phyloP scores from a whole-genome alignment of 2,797 vertebrate genomes.

The Typhlichthys eigenmanni region DNA sequence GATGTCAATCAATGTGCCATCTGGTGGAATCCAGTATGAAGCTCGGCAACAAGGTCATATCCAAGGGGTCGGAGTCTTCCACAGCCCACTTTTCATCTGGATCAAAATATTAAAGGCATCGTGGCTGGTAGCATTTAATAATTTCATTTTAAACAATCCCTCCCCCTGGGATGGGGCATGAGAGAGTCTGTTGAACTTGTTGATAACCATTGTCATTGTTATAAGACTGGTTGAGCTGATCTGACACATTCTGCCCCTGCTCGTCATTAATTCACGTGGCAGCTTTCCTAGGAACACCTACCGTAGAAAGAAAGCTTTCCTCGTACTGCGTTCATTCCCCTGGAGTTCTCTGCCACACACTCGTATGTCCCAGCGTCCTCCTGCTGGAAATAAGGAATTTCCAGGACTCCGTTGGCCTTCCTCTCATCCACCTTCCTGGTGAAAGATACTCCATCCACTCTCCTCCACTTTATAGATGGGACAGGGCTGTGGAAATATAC shows the following conservation, averaged over 20 bases:
- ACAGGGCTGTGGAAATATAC: constrained; percentile 80
- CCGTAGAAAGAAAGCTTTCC: constrained; percentile 95
- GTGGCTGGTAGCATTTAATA: constrained; percentile 74
- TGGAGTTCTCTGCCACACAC: constrained; percentile 93
- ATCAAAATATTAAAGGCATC: constrained; percentile 78
- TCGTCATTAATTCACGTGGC: constrained; percentile 57
- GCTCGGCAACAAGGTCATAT: constrained; percentile 69
- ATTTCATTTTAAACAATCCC: constrained; percentile 64
- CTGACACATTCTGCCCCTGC: constrained; percentile 61
- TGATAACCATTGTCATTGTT: constrained; percentile 25
- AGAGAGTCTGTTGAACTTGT: constrained; percentile 9
- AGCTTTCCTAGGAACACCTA: constrained; percentile 64
- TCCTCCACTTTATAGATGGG: constrained; percentile 90
- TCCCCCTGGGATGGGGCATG: constrained; percentile 10
- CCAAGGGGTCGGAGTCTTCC: constrained; percentile 72
- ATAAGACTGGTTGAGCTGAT: constrained; percentile 44
- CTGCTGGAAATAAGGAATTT: constrained; percentile 97
- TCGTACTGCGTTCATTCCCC: constrained; percentile 90
- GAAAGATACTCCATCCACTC: constrained; percentile 85
- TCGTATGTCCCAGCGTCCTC: constrained; percentile 91
- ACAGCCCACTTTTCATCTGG: constrained; percentile 77
- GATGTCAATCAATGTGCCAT: constrained; percentile 76
- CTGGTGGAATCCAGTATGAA: constrained; percentile 70
- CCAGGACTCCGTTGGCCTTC: constrained; percentile 87
- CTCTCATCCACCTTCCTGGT: constrained; percentile 89